Evolutionary conservation across 2,888 invertebrate species (phyloP), one percentile per base, ranked within the genome.

Genomic region (Drosophila meridionalis): DNA sequence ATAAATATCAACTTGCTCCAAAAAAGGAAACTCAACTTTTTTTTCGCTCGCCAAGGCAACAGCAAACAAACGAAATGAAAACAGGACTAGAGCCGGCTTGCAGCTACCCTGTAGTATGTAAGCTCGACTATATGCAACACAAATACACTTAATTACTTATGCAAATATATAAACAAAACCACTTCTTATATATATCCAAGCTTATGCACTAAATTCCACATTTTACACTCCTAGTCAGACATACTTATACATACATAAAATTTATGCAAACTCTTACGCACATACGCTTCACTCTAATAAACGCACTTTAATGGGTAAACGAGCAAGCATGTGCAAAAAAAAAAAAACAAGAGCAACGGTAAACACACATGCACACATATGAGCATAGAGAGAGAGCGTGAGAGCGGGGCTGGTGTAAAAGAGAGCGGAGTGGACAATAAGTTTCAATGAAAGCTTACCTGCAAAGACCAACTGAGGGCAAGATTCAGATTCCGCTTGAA

Each of bases 1-100:
- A 85, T 86, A 86, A 85, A 88, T 88, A 88, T 86, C 81, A 77
- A 80, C 81, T 84, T 87, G 79, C 79, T 70, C 69, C 65, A 50
- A 63, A 79, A 83, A 85, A 83, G 85, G 87, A 85, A 84, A 85
- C 78, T 78, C 42, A 72, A 83, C 76, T 77, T 79, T 69, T 56
- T 26, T 11, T 26, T 20, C 20, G 20, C 53, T 28, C 67, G 66
- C 78, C 67, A 73, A 73, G 61, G 73, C 58, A 60, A 52, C 69
- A 26, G 30, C 34, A 64, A 42, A 34, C 34, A 47, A 64, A 50
- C 36, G 7, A 57, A 32, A 42, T 11, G 7, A 12, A 42, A 56
- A 7, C 56, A 56, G 30, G 40, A 42, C 42, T 42, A 32, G n/a
- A 0, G 6, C 0, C 11, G 12, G 50, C 36, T 12, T 3, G 4